A percentile compares a stretch with the other conserved stretches of the same genome.
Evolutionary conservation across 2,113 vertebrate species (phyloP).

Genomic region (Xiphias gladius): DNA sequence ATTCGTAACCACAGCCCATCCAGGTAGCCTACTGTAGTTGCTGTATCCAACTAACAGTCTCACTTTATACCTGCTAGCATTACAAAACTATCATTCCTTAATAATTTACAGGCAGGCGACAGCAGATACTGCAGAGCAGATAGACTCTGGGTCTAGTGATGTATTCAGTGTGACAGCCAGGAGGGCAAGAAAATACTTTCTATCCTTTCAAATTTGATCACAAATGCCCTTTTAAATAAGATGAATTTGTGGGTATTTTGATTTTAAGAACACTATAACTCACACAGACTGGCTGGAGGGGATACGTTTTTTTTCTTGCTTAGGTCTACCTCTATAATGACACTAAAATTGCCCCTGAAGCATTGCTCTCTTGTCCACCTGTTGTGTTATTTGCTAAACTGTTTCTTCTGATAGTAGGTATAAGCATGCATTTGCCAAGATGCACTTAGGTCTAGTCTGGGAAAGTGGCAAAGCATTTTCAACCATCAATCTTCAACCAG

Average conservation of each 20-base stretch:
- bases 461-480: constrained; percentile 11
- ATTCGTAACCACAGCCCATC: constrained; percentile 20
- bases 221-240: background rate
- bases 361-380: background rate
- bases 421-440: background rate
- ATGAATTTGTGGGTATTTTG: background rate
- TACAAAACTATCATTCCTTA: constrained; percentile 30
- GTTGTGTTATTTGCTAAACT: background rate
- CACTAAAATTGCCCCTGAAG: background rate
- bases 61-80: constrained; percentile 32
- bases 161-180: background rate
- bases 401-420: background rate
- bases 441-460: background rate
- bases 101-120: constrained; percentile 12
- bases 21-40: background rate
- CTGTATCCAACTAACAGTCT: constrained; percentile 32
- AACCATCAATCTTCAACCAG: constrained; percentile 3
- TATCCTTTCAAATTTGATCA: background rate
- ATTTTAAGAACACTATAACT: background rate
- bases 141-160: background rate
- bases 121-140: constrained; percentile 4
- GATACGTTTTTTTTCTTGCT: background rate
- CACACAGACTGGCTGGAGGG: background rate
- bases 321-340: background rate
- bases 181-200: background rate